Evolutionary conservation across 2,113 vertebrate species (phyloP), one percentile per base, ranked within the genome.

Genomic region (Eonycteris spelaea): DNA sequence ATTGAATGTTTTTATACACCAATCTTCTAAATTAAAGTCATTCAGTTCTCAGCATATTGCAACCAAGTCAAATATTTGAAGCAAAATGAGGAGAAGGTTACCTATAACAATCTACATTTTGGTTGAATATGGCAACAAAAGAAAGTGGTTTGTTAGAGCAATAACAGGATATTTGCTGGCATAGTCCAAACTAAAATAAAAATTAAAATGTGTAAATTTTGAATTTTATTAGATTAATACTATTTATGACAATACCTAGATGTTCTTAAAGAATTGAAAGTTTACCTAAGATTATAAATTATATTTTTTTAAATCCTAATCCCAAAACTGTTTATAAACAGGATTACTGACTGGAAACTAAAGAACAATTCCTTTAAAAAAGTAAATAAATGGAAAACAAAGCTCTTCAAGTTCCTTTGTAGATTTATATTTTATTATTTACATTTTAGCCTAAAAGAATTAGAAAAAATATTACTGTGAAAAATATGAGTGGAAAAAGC

Each of bases 1-100:
- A 95, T n/a, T 87, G 35, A 96, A 73, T 97, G 97, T 82, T 89
- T 75, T 53, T 94, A 90, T 92, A 86, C 8, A 80, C 94, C 91
- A 95, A 80, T 96, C 18, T 95, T 91, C 61, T 90, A 97, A 97
- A 97, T 97, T 95, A 97, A 98, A 97, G 82, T 8, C 79, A 96
- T 98, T 97, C 33, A 30, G 35, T 92, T 98, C 90, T 86, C 94
- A 98, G 93, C 84, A 97, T 96, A 88, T 82, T 13, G 3, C 43
- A 95, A 73, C 75, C 68, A 92, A 92, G 78, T 87, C 87, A 90
- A 79, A 74, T 96, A 95, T 95, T 84, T 97, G 92, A 97, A 97
- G 95, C 79, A 97, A 94, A 91, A 96, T 94, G 8, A 94, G 26
- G 65, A 61, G 28, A 95, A 67, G 10, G 55, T 79, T 96, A 94